These are phyloP conservation scores for Pyralis farinalis DNA, from an alignment of 2,888 invertebrate species.

Conservation along the genomic window DNA sequence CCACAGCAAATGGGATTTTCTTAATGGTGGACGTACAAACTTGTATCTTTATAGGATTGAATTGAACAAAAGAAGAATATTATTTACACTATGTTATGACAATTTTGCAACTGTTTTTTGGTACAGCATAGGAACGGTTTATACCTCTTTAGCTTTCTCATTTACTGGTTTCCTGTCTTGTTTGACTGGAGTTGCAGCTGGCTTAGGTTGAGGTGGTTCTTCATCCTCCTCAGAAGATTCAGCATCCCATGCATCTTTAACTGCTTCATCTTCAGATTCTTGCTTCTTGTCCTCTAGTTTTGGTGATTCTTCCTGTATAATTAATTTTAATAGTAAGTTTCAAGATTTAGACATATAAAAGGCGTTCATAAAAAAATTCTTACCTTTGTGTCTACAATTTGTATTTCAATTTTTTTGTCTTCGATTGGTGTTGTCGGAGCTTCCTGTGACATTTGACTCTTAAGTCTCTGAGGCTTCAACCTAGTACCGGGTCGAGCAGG, in stretches of 20 bases:
- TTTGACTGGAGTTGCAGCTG: slow-evolving; percentile 34
- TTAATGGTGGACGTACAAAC: no score
- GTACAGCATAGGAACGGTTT: no score
- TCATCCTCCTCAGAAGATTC: slow-evolving; percentile 82
- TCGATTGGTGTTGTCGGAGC: slow-evolving; percentile 69
- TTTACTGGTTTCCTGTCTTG: slow-evolving; percentile 34
- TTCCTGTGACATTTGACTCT: slow-evolving; percentile 83
- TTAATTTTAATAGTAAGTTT: no score
- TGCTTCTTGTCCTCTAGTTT: slow-evolving; percentile 47
- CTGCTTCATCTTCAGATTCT: slow-evolving; percentile 74
- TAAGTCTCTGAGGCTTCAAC: slow-evolving; percentile 85
- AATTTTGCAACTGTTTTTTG: no score
- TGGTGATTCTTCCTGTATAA: slow-evolving; percentile 41
- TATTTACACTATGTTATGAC: no score
- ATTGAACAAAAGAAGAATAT: no score
- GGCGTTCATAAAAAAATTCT: slow-evolving; percentile 10
- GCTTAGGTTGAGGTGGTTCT: slow-evolving; percentile 42
- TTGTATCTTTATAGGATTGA: no score
- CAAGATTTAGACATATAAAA: no score
- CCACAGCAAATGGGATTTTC: no score
- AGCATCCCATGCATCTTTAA: slow-evolving; percentile 94
- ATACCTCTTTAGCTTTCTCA: slow-evolving; percentile 45
- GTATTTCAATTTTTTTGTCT: slow-evolving; percentile 70
- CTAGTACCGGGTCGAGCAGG: slow-evolving; percentile 86
- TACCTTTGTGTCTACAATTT: slow-evolving; percentile 76